Conservation (phyloP, 2,888 invertebrate species). For the Philaethria dido region DNA sequence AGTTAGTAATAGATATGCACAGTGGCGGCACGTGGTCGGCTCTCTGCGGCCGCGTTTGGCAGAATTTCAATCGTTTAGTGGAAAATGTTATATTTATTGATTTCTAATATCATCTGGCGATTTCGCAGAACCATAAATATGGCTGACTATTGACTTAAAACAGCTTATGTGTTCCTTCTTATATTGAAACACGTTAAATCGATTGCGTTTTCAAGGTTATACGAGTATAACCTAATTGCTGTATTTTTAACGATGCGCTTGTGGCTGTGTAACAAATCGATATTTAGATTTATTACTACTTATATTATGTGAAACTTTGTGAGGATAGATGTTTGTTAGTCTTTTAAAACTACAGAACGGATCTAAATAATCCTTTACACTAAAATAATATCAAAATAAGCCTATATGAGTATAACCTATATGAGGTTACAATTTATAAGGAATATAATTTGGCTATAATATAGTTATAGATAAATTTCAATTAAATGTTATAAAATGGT, state of each 20-base stretch:
- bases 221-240: not conserved
- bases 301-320: too few species aligned
- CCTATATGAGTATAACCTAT: too few species aligned
- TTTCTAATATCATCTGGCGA: conserved; percentile 32
- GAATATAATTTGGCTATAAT: too few species aligned
- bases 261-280: too few species aligned
- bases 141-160: conserved; percentile 19
- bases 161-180: conserved; percentile 2
- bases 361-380: too few species aligned
- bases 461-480: too few species aligned
- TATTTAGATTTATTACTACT: too few species aligned
- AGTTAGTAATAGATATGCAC: not conserved
- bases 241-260: not conserved
- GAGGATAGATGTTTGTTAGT: too few species aligned
- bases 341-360: too few species aligned
- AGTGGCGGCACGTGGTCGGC: conserved; percentile 11
- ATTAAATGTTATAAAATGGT: too few species aligned
- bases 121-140: conserved; percentile 28
- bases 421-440: too few species aligned
- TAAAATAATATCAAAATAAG: too few species aligned
- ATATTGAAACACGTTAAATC: not conserved
- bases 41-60: conserved; percentile 29
- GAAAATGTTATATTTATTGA: conserved; percentile 35
- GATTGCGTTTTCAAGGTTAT: not conserved
- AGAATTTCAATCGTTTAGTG: conserved; percentile 30